These are phyloP conservation scores for Diplosoma virens DNA, from an alignment of 23 tunicate genomes.

Conservation along the genomic window DNA sequence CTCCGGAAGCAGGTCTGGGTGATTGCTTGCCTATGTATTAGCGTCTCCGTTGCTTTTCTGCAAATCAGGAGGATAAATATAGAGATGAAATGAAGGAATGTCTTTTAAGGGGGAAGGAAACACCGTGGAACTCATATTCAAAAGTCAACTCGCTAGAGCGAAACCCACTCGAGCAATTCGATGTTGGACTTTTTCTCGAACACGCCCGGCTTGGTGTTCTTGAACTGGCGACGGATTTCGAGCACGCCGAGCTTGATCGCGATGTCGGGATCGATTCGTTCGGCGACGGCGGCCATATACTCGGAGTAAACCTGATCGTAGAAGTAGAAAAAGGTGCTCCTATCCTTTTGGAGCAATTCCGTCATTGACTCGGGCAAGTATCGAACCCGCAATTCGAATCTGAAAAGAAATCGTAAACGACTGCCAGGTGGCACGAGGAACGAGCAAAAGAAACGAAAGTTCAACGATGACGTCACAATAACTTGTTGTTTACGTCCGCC, in stretches of 20 bases:
- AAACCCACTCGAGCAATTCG: conserved; percentile 84
- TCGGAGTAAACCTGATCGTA: conserved; percentile 78
- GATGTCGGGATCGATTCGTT: conserved; percentile 66
- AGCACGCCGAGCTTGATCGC: conserved; percentile 89
- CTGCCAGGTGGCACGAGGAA: too few relatives aligned
- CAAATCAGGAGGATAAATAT: too few relatives aligned
- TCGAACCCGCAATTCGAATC: conserved; percentile 85
- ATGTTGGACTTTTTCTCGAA: conserved; percentile 92
- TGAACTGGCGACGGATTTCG: conserved; percentile 72
- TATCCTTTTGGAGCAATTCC: conserved; percentile 63
- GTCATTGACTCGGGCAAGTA: conserved; percentile 63
- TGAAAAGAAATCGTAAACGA: not conserved
- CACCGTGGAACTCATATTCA: too few relatives aligned
- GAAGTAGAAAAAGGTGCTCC: conserved; percentile 60
- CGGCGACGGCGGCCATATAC: conserved; percentile 68
- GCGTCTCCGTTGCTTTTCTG: too few relatives aligned
- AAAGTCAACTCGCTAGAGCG: not conserved
- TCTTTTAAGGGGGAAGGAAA: too few relatives aligned
- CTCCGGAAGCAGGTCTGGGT: too few relatives aligned
- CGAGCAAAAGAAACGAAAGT: too few relatives aligned
- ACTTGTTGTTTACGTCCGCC: too few relatives aligned
- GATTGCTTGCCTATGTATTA: too few relatives aligned
- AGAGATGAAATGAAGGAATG: too few relatives aligned
- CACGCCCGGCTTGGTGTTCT: conserved; percentile 69
- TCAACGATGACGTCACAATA: too few relatives aligned